phyloP scores from a whole-genome alignment of 2,113 vertebrate genomes.

The Notothenia coriiceps region DNA sequence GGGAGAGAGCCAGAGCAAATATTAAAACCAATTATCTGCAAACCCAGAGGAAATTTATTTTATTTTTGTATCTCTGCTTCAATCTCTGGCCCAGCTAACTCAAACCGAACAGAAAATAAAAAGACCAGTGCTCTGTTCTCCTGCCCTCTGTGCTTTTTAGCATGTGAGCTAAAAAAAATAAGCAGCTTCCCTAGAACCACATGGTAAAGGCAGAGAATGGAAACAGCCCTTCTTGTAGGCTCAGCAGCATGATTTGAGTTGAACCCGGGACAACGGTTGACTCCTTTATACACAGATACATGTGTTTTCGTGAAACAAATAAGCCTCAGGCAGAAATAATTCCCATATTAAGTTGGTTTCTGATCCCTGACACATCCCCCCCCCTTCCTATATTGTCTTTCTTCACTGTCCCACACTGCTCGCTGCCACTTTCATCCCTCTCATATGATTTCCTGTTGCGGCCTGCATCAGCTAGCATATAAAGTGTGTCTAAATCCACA shows the following conservation, averaged over 20 bases:
- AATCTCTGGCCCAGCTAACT: conserved; percentile 27
- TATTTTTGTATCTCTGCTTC: conserved; percentile 53
- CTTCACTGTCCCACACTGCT: conserved; percentile 11
- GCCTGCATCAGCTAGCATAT: neutral
- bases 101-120: conserved; percentile 18
- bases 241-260: conserved; percentile 11
- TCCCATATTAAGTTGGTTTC: conserved; percentile 22
- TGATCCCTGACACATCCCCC: conserved; percentile 44
- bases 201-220: conserved; percentile 33
- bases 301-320: conserved; percentile 32
- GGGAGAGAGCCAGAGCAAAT: conserved; percentile 27
- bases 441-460: conserved; percentile 15
- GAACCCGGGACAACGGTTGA: conserved; percentile 18
- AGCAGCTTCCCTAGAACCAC: conserved; percentile 47
- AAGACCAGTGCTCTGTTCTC: conserved; percentile 28
- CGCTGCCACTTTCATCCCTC: conserved; percentile 27
- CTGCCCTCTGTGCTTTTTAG: neutral
- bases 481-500: neutral
- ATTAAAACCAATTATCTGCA: conserved; percentile 33
- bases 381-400: conserved; percentile 25
- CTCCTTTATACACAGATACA: conserved; percentile 12
- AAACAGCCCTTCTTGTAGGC: conserved; percentile 33
- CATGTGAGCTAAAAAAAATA: conserved; percentile 22
- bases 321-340: conserved; percentile 21
- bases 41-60: conserved; percentile 50